phyloP scores from a whole-genome alignment of 2,113 vertebrate genomes.

The Cynocephalus volans region DNA sequence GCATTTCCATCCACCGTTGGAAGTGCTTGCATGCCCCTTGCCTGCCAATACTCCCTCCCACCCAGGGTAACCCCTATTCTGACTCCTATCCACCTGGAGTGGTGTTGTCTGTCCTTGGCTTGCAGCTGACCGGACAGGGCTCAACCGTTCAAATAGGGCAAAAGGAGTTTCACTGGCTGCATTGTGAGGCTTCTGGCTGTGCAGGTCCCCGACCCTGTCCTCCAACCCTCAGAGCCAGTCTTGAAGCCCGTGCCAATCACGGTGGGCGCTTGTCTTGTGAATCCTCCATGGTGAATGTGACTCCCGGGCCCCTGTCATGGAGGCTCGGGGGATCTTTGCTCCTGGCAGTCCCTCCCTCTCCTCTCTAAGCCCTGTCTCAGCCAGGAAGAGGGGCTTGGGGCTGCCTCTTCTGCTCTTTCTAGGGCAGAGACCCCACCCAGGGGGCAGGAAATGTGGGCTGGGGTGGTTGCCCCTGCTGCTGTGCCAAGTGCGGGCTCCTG shows the following conservation, averaged over 20 bases:
- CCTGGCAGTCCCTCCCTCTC: not conserved
- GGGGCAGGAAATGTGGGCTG: not conserved
- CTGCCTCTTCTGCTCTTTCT: too few relatives aligned
- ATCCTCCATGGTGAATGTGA: not conserved
- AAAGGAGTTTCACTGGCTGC: not conserved
- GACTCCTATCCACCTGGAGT: not conserved
- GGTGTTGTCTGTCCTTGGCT: not conserved
- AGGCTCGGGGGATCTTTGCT: not conserved
- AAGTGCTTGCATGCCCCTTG: not conserved
- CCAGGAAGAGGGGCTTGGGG: not conserved
- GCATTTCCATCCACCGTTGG: too few relatives aligned
- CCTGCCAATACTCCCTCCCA: not conserved
- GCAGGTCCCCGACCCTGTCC: too few relatives aligned
- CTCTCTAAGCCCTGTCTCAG: not conserved
- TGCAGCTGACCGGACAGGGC: not conserved
- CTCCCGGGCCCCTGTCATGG: not conserved
- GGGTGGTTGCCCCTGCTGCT: not conserved
- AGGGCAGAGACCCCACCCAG: not conserved
- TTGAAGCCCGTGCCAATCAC: not conserved
- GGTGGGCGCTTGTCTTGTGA: not conserved
- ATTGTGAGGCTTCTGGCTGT: not conserved
- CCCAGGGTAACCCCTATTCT: not conserved
- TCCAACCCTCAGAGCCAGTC: not conserved
- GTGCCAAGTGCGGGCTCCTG: not conserved
- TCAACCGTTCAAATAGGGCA: accelerated